phyloP scores from a whole-genome alignment of 1,140 invertebrate species.

The Micrasema minimum region DNA sequence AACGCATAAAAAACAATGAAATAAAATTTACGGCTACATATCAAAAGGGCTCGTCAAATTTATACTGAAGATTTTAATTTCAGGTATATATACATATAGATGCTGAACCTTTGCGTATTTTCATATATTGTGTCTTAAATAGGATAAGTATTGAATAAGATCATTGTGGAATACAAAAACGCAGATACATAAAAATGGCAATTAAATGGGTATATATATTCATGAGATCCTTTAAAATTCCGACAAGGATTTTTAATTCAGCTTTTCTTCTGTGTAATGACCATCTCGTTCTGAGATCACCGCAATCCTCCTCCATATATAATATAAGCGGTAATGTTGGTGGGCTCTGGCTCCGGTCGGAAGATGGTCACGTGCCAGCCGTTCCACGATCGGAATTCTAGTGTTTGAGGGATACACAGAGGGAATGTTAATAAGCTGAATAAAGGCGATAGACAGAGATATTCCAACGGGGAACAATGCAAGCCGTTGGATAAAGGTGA shows the following conservation, averaged over 20 bases:
- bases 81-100: no score
- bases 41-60: no score
- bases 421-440: slow-evolving; percentile 40
- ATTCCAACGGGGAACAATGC: slow-evolving; percentile 16
- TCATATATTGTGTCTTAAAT: no score
- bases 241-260: background rate
- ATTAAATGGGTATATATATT: background rate
- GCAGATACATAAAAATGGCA: background rate
- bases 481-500: slow-evolving; percentile 3
- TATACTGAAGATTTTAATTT: no score
- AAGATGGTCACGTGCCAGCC: slow-evolving; percentile 16
- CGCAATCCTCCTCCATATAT: background rate
- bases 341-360: background rate
- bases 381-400: slow-evolving; percentile 23
- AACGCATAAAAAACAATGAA: no score
- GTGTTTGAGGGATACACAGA: slow-evolving; percentile 22
- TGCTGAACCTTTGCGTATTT: no score
- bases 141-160: no score
- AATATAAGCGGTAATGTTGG: background rate
- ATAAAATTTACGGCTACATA: no score
- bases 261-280: background rate
- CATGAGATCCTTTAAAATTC: background rate
- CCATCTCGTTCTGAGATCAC: background rate
- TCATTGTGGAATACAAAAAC: no score
- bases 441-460: slow-evolving; percentile 30